phyloP scores from a whole-genome alignment of 2,797 vertebrate species.

The Hephaestus fuliginosus region DNA sequence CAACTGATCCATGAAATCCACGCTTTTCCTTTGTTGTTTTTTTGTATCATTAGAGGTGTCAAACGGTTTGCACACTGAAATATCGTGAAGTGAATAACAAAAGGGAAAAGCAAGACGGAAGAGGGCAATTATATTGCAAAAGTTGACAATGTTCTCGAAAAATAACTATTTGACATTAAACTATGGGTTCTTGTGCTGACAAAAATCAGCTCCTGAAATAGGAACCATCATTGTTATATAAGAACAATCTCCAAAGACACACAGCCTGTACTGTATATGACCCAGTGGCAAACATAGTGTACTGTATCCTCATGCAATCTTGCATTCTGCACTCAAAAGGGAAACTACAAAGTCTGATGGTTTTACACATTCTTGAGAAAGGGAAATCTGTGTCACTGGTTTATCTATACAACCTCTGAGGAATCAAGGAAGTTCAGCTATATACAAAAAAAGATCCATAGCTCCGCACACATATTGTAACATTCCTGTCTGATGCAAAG shows the following conservation, averaged over 20 bases:
- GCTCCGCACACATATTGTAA: constrained; percentile 24
- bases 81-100: constrained; percentile 62
- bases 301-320: constrained; percentile 14
- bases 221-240: constrained; percentile 7
- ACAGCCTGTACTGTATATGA: not conserved
- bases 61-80: constrained; percentile 60
- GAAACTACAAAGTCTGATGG: not conserved
- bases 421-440: constrained; percentile 34
- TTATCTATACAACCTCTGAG: constrained; percentile 40
- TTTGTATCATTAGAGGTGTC: constrained; percentile 70
- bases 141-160: constrained; percentile 52
- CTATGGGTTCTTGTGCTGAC: constrained; percentile 22
- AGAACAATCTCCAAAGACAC: constrained; percentile 15
- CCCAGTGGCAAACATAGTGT: constrained; percentile 13
- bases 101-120: constrained; percentile 47
- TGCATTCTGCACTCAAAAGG: constrained; percentile 1
- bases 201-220: constrained; percentile 30
- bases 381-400: constrained; percentile 6
- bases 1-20: constrained; percentile 73
- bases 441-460: constrained; percentile 22
- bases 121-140: constrained; percentile 59
- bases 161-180: constrained; percentile 54
- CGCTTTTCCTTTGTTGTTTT: constrained; percentile 67
- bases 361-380: constrained; percentile 36
- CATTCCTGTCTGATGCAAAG: constrained; percentile 5